Base-by-base conservation (phyloP, 1,140 invertebrate species). In the Drosophila funebris region DNA sequence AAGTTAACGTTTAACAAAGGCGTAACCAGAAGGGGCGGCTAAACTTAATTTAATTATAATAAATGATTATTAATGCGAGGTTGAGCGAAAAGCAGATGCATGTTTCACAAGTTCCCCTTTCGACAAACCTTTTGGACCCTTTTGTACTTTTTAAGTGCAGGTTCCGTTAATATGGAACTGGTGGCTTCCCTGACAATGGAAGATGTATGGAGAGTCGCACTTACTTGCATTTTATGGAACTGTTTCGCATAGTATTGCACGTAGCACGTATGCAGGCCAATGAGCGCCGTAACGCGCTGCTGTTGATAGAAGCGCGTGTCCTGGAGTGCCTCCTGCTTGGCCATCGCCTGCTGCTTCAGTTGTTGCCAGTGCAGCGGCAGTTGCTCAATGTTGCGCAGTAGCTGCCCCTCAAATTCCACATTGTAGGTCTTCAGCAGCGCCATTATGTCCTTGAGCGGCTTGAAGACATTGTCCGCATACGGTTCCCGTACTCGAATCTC, bases 331-430 rank as follows among this genome's bases (percentile, higher is more conserved):
- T 98, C 97, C 91, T 97, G 97, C 22, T 96, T 95, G 64, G 95
- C 94, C 13, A 96, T 94, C 5, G 96, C 95, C 73, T 93, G 82
- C 92, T 98, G 98, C 92, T 98, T 97, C n/a, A 97, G 94, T 62
- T 95, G 96, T 33, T 93, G 94, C 98, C 98, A 99, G 78, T 95
- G 94, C 73, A 97, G 96, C 1, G 98, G 98, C 52, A 99, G 92
- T 82, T 97, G 95, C 91, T 96, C 93, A 44, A 94, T 91, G 92
- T 94, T 92, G 20, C 88, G 80, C 62, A 89, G 46, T 56, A 91
- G 58, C 64, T 88, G 80, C n/a, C 70, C 31, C 54, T 91, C 81
- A 20, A 96, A 95, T 73, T 96, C 94, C 0, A 96, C 95, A 24
- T 96, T 94, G 84, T 97, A 97, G n/a, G 93, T 92, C 74, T 94